Base-by-base conservation (phyloP, 2,113 vertebrate genomes). In the Motacilla tschutschensis region DNA sequence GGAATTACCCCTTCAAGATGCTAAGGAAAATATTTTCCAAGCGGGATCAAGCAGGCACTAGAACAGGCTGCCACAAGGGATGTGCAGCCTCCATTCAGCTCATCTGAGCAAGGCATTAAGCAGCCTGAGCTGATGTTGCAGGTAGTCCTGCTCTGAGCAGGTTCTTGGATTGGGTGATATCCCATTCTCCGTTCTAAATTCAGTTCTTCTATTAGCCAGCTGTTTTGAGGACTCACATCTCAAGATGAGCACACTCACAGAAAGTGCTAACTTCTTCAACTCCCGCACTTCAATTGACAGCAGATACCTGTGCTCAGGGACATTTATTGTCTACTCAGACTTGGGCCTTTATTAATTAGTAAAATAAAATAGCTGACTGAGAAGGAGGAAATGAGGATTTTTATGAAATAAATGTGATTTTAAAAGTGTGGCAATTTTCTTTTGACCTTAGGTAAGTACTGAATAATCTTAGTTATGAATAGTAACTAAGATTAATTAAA, bases 21-120 rank as follows among this genome's bases (percentile, higher is more conserved):
- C 5, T 47, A 85, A 60, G 22, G 31, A 76, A 87, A 79, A 44
- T 48, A 48, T 47, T 85, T 91, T 67, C 71, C 69, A 21, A 59
- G 18, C 2, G 2, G 8, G 5, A 36, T 67, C 1, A 3, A 25
- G 6, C 28, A 72, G 44, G 11, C 21, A 47, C 19, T 76, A 17
- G 33, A 79, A 76, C 12, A 43, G 5, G 9, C 51, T 63, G 21
- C 36, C 36, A 36, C 25, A 75, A 53, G 17, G 5, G 3, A 18
- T 54, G 5, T 26, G 33, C 14, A 8, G 6, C 64, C 17, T 75
- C 17, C 28, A 33, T 72, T 72, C 59, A 64, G 36, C 9, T 51
- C 21, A 14, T 7, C 29, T 46, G 15, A 60, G 12, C 10, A 64
- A 43, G 40, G 24, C 48, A 38, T 10, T 59, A 35, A 40, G 28